Conservation (phyloP, 2,888 invertebrate species). For the Drosophila sordidula region DNA sequence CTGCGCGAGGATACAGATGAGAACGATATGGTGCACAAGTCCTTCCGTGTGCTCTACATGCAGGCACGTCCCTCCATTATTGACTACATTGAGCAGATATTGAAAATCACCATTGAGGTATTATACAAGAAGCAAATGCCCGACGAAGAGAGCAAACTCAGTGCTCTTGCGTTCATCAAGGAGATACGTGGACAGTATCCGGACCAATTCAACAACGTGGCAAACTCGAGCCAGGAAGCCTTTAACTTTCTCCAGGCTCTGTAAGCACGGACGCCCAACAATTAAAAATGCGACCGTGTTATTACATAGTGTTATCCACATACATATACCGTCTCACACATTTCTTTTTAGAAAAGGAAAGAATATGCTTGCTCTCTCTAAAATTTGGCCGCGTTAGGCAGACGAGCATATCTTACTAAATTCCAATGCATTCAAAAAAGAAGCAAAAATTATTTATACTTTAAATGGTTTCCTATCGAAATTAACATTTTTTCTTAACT, state of each 20-base stretch:
- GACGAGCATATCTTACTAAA: conserved; percentile 8
- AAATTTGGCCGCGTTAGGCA: background rate
- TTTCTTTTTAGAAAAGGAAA: background rate
- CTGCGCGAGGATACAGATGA: conserved; percentile 91
- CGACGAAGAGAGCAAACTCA: conserved; percentile 67
- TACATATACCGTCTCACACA: conserved; percentile 4
- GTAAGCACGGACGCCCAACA: conserved; percentile 43
- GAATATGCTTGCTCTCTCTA: background rate
- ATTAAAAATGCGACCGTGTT: too few species aligned
- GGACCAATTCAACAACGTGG: conserved; percentile 86
- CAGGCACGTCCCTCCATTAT: conserved; percentile 87
- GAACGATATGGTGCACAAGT: conserved; percentile 89
- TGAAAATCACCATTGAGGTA: conserved; percentile 86
- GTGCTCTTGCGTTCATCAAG: conserved; percentile 86
- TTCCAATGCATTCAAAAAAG: conserved; percentile 18
- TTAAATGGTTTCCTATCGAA: conserved; percentile 31
- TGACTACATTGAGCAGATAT: conserved; percentile 86
- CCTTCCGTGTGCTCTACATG: conserved; percentile 88
- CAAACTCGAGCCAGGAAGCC: conserved; percentile 82
- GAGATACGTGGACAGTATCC: conserved; percentile 87
- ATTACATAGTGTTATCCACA: conserved; percentile 5
- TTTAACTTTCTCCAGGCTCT: conserved; percentile 79
- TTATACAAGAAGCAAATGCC: conserved; percentile 87
- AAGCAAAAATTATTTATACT: background rate
- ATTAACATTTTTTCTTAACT: conserved; percentile 6